Conservation (phyloP, 2,113 vertebrate species). For the Parus major region DNA sequence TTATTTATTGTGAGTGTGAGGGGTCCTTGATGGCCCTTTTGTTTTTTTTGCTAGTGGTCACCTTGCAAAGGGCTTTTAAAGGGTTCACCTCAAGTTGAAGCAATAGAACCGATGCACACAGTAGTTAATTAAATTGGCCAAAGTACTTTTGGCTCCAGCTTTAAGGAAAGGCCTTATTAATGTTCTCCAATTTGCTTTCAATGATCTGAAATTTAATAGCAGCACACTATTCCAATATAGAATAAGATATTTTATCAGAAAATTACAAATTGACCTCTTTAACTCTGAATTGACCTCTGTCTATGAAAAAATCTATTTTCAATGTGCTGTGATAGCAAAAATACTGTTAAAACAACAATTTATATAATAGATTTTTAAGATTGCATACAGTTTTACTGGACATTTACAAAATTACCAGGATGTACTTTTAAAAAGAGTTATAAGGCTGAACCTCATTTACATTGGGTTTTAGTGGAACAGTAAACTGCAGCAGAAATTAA, state of each 20-base stretch:
- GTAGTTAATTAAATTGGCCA: constrained; percentile 1
- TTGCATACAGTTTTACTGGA: background rate
- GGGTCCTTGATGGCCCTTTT: background rate
- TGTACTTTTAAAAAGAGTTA: background rate
- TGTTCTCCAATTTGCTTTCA: background rate
- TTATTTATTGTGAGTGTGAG: background rate
- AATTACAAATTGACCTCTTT: background rate
- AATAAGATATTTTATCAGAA: background rate
- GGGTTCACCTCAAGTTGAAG: background rate
- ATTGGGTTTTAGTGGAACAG: background rate
- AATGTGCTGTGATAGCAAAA: background rate
- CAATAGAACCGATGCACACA: background rate
- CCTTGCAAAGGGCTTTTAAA: background rate
- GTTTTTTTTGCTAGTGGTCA: background rate
- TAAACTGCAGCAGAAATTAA: background rate
- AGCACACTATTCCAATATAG: background rate
- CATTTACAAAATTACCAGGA: background rate
- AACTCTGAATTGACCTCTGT: background rate
- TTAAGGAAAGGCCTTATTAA: background rate
- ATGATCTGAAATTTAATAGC: background rate
- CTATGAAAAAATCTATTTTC: background rate
- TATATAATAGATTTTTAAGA: background rate
- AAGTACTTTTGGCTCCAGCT: background rate
- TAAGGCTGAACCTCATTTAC: background rate
- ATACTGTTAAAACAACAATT: background rate